phyloP scores from a whole-genome alignment of 2,888 invertebrate genomes.

The Drosophila dives region DNA sequence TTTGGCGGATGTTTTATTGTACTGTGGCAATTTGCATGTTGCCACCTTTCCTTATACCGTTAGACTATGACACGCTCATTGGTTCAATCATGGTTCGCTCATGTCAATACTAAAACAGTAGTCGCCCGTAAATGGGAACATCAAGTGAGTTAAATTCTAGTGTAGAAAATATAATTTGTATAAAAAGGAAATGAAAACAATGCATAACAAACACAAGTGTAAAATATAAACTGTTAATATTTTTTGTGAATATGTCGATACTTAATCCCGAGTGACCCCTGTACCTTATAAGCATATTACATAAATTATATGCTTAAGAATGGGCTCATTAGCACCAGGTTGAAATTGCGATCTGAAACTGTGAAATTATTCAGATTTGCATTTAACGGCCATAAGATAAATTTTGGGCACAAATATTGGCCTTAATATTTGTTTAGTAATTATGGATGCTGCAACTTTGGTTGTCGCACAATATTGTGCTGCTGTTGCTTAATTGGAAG shows the following conservation, averaged over 20 bases:
- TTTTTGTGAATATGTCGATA: neutral
- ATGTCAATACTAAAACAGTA: constrained; percentile 13
- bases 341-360: constrained; percentile 13
- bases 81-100: too few relatives aligned
- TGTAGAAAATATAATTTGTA: neutral
- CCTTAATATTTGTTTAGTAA: constrained; percentile 23
- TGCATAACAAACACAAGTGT: neutral
- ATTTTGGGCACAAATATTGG: constrained; percentile 52
- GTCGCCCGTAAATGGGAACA: neutral
- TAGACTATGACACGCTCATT: constrained; percentile 39
- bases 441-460: constrained; percentile 40
- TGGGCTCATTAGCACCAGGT: constrained; percentile 69
- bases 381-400: constrained; percentile 67
- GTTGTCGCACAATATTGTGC: constrained; percentile 40
- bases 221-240: neutral
- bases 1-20: constrained; percentile 37
- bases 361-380: constrained; percentile 58
- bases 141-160: neutral
- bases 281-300: constrained; percentile 23
- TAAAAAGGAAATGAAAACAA: neutral
- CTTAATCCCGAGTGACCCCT: neutral
- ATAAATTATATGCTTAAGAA: constrained; percentile 59
- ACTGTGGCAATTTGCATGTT: constrained; percentile 69
- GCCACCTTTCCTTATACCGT: constrained; percentile 77
- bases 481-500: constrained; percentile 62